Evolutionary conservation across 2,113 vertebrate species (phyloP).

Genomic region (Xenotilapia leptura): DNA sequence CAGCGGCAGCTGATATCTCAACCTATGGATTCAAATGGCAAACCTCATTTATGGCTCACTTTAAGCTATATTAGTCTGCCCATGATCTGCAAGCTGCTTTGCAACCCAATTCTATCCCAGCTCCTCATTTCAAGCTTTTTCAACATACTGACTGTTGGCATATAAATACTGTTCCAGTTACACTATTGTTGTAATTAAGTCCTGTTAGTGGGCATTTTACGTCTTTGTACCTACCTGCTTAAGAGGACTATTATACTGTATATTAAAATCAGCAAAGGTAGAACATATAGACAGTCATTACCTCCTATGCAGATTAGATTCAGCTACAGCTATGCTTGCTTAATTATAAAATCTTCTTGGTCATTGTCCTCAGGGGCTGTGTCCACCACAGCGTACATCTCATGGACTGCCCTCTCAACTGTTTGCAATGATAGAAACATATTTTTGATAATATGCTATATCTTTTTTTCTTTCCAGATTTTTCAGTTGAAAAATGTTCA

Average conservation of each 20-base stretch:
- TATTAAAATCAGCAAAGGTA: neutral
- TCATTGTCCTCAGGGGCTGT: neutral
- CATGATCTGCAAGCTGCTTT: neutral
- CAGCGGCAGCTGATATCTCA: neutral
- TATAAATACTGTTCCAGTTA: neutral
- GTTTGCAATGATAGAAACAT: neutral
- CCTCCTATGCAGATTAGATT: neutral
- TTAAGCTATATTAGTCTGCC: neutral
- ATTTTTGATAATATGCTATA: neutral
- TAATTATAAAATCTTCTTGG: neutral
- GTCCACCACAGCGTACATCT: neutral
- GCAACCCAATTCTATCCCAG: neutral
- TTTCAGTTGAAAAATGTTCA: neutral
- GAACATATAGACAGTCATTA: neutral
- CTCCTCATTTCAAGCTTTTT: neutral
- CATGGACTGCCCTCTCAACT: neutral
- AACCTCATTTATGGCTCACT: neutral
- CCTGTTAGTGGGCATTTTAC: neutral
- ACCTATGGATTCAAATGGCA: neutral
- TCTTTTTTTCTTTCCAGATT: neutral
- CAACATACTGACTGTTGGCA: neutral
- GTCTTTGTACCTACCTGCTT: neutral
- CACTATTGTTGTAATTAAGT: neutral
- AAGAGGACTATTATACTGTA: neutral
- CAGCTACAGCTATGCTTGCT: neutral